Conservation (phyloP, 2,797 vertebrate genomes). For the Thalassophryne amazonica region DNA sequence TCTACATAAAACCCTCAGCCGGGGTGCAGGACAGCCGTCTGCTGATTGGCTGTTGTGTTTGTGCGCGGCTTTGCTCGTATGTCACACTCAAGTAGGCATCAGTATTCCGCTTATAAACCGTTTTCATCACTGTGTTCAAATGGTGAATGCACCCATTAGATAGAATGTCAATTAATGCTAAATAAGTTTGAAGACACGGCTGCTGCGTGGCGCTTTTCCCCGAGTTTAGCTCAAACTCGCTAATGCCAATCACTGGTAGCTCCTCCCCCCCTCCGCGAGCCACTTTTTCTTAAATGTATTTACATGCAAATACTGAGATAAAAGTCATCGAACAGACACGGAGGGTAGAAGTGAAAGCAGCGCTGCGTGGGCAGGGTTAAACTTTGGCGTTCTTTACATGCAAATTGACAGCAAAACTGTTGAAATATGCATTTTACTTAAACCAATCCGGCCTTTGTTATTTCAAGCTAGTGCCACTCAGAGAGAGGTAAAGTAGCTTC, state of each 20-base stretch:
- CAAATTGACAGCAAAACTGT: conserved; percentile 43
- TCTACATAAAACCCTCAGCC: conserved; percentile 20
- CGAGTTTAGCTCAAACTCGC: conserved; percentile 11
- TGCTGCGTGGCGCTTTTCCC: not conserved
- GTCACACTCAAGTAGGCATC: conserved; percentile 18
- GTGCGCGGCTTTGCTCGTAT: no score
- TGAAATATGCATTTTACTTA: conserved; percentile 64
- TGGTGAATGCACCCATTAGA: conserved; percentile 37
- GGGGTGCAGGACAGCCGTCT: no score
- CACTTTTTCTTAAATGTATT: conserved; percentile 25
- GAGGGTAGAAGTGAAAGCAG: not conserved
- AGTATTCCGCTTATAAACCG: conserved; percentile 18
- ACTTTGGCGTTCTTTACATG: conserved; percentile 36
- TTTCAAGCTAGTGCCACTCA: conserved; percentile 32
- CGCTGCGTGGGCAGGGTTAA: not conserved
- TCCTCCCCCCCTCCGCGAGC: not conserved
- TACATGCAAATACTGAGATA: conserved; percentile 24
- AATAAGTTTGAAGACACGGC: conserved; percentile 40
- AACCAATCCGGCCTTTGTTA: conserved; percentile 49
- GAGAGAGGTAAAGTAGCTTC: conserved; percentile 40
- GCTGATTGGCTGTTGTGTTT: no score
- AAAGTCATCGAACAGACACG: conserved; percentile 7
- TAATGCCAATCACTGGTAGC: conserved; percentile 9
- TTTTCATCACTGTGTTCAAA: conserved; percentile 39
- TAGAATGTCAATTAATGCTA: conserved; percentile 52